These are phyloP conservation scores for Polyergus mexicanus DNA, from an alignment of 1,140 invertebrate genomes.

Conservation along the genomic window DNA sequence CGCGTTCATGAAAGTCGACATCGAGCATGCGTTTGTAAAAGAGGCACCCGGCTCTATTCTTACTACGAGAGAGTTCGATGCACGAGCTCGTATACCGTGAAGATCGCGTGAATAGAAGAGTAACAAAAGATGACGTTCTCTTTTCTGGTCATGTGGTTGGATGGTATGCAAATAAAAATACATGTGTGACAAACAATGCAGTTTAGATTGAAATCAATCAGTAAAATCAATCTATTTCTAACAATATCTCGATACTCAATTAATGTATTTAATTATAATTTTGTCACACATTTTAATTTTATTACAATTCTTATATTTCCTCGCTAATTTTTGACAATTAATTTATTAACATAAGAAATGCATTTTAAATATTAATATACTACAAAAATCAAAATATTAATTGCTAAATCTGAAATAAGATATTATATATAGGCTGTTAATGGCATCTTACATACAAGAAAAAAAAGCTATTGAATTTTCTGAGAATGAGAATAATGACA, in stretches of 20 bases:
- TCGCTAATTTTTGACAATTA: not conserved
- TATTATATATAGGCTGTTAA: not conserved
- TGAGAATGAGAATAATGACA: conserved; percentile 2
- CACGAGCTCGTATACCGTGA: conserved; percentile 50
- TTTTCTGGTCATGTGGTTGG: not conserved
- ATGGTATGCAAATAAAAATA: not conserved
- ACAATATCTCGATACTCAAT: not conserved
- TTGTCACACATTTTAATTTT: not conserved
- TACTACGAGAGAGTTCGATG: conserved; percentile 42
- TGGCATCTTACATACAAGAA: not conserved
- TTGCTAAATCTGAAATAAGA: not conserved
- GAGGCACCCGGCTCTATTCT: conserved; percentile 19
- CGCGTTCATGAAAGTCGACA: conserved; percentile 28
- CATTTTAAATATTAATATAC: not conserved
- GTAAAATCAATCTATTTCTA: not conserved
- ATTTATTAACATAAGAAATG: not conserved
- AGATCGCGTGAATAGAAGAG: conserved; percentile 56
- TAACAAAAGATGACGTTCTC: conserved; percentile 36
- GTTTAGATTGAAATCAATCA: not conserved
- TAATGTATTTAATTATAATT: not conserved
- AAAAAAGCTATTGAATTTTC: not conserved
- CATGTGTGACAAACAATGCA: conserved; percentile 13
- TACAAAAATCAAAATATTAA: not conserved
- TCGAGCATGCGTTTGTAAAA: conserved; percentile 28
- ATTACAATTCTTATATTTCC: not conserved